phyloP scores from a whole-genome alignment of 1,140 invertebrate genomes.

The Brachionus manjavacas region DNA sequence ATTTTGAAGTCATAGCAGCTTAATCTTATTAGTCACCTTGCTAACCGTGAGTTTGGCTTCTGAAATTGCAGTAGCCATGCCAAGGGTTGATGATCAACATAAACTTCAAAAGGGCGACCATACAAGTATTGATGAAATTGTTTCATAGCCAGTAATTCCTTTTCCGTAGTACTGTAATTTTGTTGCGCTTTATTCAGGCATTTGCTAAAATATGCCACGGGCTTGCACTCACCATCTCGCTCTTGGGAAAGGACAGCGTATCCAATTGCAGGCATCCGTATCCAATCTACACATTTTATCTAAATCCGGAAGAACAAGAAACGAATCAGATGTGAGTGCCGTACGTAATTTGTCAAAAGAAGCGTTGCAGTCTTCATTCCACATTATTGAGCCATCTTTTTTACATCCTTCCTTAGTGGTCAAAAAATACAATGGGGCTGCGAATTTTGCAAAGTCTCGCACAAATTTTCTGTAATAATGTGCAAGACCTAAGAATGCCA shows the following conservation, averaged over 20 bases:
- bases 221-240: neutral
- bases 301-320: slow-evolving; percentile 47
- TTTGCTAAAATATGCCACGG: neutral
- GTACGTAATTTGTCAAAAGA: too few species aligned
- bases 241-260: slow-evolving; percentile 55
- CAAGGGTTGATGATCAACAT: slow-evolving; percentile 59
- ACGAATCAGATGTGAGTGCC: neutral
- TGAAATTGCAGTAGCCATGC: slow-evolving; percentile 48
- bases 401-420: too few species aligned
- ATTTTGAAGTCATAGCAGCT: neutral
- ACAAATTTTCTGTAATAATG: too few species aligned
- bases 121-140: slow-evolving; percentile 56
- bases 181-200: neutral
- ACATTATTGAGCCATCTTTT: too few species aligned
- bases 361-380: too few species aligned
- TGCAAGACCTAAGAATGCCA: too few species aligned
- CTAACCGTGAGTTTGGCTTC: neutral
- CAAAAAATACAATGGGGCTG: too few species aligned
- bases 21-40: neutral
- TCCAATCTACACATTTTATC: slow-evolving; percentile 51
- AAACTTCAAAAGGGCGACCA: slow-evolving; percentile 55
- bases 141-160: slow-evolving; percentile 50
- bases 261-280: slow-evolving; percentile 56
- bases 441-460: too few species aligned
- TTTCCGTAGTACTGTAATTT: slow-evolving; percentile 51